Evolutionary conservation across 2,797 vertebrate genomes (phyloP).

Genomic region (Alfaro cultratus): DNA sequence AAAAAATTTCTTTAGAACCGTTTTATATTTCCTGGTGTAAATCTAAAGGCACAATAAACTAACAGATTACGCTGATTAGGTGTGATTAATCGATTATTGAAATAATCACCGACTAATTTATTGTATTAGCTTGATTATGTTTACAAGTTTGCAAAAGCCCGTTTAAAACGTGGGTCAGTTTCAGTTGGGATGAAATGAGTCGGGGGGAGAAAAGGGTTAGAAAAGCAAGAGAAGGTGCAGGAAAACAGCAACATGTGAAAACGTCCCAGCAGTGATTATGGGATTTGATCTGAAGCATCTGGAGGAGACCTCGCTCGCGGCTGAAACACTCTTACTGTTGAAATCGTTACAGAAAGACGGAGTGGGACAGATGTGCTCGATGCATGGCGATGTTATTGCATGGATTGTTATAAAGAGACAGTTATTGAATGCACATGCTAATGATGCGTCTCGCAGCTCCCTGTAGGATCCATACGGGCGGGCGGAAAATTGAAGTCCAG

Average conservation of each 20-base stretch:
- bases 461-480: constrained; percentile 35
- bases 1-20: too few relatives aligned
- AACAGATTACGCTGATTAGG: too few relatives aligned
- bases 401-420: constrained; percentile 23
- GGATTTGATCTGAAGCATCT: constrained; percentile 50
- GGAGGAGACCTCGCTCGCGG: constrained; percentile 63
- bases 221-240: constrained; percentile 16
- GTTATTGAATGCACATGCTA: constrained; percentile 48
- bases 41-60: too few relatives aligned
- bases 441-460: constrained; percentile 36
- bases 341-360: constrained; percentile 2
- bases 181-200: constrained; percentile 47
- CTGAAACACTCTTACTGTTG: constrained; percentile 28
- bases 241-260: constrained; percentile 27
- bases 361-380: constrained; percentile 18
- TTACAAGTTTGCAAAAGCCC: constrained; percentile 14
- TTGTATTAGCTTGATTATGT: too few relatives aligned
- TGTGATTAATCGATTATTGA: too few relatives aligned
- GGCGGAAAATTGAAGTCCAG: constrained; percentile 61
- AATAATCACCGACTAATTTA: too few relatives aligned
- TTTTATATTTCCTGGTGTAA: too few relatives aligned
- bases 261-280: constrained; percentile 41
- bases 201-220: not conserved
- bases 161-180: constrained; percentile 47
- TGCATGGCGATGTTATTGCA: constrained; percentile 21